phyloP scores from a whole-genome alignment of 2,888 invertebrate genomes.

The Tipula helvola region DNA sequence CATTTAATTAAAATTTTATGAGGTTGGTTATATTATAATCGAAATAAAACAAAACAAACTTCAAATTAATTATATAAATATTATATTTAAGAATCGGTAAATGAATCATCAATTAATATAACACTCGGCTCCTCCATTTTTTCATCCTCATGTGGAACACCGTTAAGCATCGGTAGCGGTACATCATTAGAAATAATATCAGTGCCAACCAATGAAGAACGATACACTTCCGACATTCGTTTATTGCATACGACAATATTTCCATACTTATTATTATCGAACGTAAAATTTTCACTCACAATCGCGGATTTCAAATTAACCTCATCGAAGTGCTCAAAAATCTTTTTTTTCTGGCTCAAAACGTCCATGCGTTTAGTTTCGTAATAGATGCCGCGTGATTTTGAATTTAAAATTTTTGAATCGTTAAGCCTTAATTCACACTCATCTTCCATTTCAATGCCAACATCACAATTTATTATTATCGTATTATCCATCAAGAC shows the following conservation, averaged over 20 bases:
- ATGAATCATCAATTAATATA: conserved; percentile 12
- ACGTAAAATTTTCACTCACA: conserved; percentile 22
- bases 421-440: conserved; percentile 28
- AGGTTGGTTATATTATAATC: too few relatives aligned
- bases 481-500: conserved; percentile 25
- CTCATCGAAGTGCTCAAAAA: neutral
- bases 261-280: conserved; percentile 25
- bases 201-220: neutral
- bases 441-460: conserved; percentile 36
- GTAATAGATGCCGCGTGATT: conserved; percentile 39
- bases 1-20: neutral
- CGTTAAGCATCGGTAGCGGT: neutral
- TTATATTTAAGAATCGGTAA: neutral
- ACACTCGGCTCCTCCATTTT: neutral
- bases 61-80: neutral
- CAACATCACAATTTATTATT: conserved; percentile 27
- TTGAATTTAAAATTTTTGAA: conserved; percentile 35
- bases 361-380: conserved; percentile 26
- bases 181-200: neutral
- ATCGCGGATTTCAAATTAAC: neutral
- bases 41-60: neutral
- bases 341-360: neutral
- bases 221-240: neutral
- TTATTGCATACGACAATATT: conserved; percentile 20
- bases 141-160: neutral